Evolutionary conservation across 2,113 vertebrate species (phyloP).

Genomic region (Hipposideros armiger): DNA sequence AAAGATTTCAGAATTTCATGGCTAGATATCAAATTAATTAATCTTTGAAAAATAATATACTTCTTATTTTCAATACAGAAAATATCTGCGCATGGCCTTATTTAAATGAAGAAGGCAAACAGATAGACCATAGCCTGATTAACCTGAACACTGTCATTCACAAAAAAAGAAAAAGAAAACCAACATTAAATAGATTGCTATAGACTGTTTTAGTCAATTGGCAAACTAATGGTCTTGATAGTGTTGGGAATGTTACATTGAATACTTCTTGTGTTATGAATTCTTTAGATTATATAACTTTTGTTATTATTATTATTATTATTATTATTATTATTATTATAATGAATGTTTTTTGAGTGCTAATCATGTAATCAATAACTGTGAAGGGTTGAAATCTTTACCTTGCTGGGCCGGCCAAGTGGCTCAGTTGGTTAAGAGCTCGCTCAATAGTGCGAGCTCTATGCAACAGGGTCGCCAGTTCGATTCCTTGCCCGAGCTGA

Average conservation of each 20-base stretch:
- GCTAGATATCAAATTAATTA: not conserved
- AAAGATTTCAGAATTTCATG: not conserved
- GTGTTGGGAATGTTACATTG: not conserved
- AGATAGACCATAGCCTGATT: not conserved
- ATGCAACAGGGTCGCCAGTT: too few species aligned
- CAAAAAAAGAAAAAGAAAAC: not conserved
- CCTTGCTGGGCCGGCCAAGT: too few species aligned
- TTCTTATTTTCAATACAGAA: not conserved
- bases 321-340: not conserved
- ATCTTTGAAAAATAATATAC: not conserved
- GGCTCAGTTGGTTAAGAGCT: too few species aligned
- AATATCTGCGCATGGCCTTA: not conserved
- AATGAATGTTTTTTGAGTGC: not conserved
- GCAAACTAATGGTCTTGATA: rapidly evolving
- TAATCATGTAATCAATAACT: not conserved
- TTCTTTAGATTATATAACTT: not conserved
- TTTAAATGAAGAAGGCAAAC: not conserved
- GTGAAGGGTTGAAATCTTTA: not conserved
- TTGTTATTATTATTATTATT: not conserved
- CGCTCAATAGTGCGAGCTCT: too few species aligned
- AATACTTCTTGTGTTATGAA: not conserved
- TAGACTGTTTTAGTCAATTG: not conserved
- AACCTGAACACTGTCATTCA: not conserved
- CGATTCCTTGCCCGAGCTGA: too few species aligned
- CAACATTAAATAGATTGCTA: not conserved